Base-by-base conservation (phyloP, 2,797 vertebrate species). In the Takifugu ocellatus region DNA sequence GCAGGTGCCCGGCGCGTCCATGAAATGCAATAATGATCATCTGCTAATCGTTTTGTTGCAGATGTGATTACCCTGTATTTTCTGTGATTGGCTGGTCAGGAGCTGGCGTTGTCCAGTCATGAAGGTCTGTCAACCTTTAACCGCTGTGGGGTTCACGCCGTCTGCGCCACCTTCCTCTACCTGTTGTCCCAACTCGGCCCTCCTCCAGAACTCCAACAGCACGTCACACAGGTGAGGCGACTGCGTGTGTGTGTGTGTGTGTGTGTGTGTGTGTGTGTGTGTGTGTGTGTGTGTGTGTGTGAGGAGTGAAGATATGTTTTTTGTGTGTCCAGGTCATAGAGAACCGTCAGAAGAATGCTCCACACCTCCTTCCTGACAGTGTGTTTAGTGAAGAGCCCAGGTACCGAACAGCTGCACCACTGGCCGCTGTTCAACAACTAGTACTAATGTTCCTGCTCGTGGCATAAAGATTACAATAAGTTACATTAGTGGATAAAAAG, bases 141-240 rank as follows among this genome's bases (percentile, higher is more conserved):
- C 82, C 93, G 94, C 75, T 97, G 94, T 1, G 91, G 94, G 0
- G 84, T 96, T 5, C 93, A 95, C 0, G 93, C 93, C 0, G 71
- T 97, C 3, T 91, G 93, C 0, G 93, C 94, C 0, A 91, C 92
- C 47, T 92, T 93, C 78, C 84, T 97, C 80, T 89, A 90, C 81
- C 88, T 97, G 78, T 89, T 96, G 87, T 91, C 92, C 52, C 93
- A 94, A 66, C 90, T 95, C 9, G 93, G 90, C 1, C 91, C 90
- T 0, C 90, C 94, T 44, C 90, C 92, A 0, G 82, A 91, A 16
- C 93, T 97, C 76, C 92, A 85, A 65, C 93, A 92, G 61, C 92
- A 94, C 54, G 81, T 95, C 57, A 84, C 88, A 0, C 91, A 95
- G 93, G 94, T 96, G 21, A 61, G 15, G 14, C 17, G 21, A 9